Evolutionary conservation across 2,888 invertebrate species (phyloP), one percentile per base, ranked within the genome.

Genomic region (Drosophila borealis): DNA sequence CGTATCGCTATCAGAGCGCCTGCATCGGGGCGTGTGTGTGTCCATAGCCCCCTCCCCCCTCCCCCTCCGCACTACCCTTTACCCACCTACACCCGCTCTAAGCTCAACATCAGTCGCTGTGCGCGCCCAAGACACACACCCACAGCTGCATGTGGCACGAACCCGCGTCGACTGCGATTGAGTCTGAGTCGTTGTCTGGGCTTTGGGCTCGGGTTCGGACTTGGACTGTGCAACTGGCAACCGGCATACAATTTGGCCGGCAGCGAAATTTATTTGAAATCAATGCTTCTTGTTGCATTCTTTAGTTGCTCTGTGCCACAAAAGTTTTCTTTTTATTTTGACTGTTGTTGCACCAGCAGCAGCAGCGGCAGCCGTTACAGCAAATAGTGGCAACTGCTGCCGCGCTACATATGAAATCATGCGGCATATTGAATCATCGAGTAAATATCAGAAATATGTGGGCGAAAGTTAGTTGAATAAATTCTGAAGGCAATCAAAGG

Each of bases 231-330:
- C 39, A n/a, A 42, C 41, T 39, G 60, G 89, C 89, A 83, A 70
- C 82, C 82, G 89, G 85, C 85, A 88, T 88, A 89, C 83, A 88
- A 86, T 86, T 86, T 89, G 86, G 83, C 89, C 89, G 84, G 70
- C 89, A 88, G 89, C 89, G 77, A 89, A 88, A 88, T 86, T 89
- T 88, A 89, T 89, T 89, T 88, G 84, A 88, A 89, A 89, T 89
- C 89, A 89, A 88, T 88, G 86, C 89, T 89, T 83, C 83, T 83
- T 83, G 89, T 83, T 89, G 83, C 88, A 89, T 85, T 89, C 89
- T 88, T 89, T 78, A 86, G 88, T 80, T 80, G 76, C 74, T 70
- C 69, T 73, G 76, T 77, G 66, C 66, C 65, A 70, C 66, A 77
- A 63, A 65, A 48, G 51, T 71, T 70, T 59, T 71, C 25, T 46